Evolutionary conservation across 1,140 invertebrate genomes (phyloP).

Genomic region (Neodiprion pinetum): DNA sequence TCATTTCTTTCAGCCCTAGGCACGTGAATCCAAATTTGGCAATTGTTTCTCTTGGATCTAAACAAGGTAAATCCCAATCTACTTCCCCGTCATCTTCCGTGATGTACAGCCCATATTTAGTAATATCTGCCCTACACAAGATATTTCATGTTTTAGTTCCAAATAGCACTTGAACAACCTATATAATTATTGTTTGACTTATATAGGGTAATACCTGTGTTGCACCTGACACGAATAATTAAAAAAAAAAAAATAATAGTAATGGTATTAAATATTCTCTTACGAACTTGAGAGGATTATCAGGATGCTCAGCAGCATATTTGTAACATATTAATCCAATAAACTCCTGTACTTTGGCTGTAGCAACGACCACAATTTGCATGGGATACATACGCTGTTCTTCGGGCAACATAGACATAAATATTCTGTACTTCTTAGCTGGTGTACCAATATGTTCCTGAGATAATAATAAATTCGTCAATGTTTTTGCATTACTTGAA

Average conservation of each 20-base stretch:
- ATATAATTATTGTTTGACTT: constrained; percentile 14
- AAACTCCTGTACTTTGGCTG: constrained; percentile 89
- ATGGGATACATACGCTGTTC: constrained; percentile 85
- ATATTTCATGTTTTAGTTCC: constrained; percentile 18
- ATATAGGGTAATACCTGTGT: neutral
- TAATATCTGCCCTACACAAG: constrained; percentile 61
- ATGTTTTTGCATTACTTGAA: constrained; percentile 20
- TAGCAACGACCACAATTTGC: constrained; percentile 78
- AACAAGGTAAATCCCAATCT: constrained; percentile 89
- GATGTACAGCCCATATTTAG: constrained; percentile 86
- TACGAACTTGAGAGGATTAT: constrained; percentile 66
- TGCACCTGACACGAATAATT: neutral
- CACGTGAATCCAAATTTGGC: constrained; percentile 92
- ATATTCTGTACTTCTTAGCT: constrained; percentile 84
- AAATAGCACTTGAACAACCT: constrained; percentile 22
- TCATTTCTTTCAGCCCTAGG: constrained; percentile 84
- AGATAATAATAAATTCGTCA: constrained; percentile 27
- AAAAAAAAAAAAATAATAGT: neutral
- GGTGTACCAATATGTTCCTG: constrained; percentile 76
- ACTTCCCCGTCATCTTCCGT: constrained; percentile 98
- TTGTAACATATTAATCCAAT: constrained; percentile 93
- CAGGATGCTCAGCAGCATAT: constrained; percentile 62
- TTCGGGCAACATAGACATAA: constrained; percentile 83
- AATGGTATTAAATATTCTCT: neutral
- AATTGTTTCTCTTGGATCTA: constrained; percentile 87